phyloP scores from a whole-genome alignment of 64 coral and sea anemone genomes.

The Dendronephthya gigantea region DNA sequence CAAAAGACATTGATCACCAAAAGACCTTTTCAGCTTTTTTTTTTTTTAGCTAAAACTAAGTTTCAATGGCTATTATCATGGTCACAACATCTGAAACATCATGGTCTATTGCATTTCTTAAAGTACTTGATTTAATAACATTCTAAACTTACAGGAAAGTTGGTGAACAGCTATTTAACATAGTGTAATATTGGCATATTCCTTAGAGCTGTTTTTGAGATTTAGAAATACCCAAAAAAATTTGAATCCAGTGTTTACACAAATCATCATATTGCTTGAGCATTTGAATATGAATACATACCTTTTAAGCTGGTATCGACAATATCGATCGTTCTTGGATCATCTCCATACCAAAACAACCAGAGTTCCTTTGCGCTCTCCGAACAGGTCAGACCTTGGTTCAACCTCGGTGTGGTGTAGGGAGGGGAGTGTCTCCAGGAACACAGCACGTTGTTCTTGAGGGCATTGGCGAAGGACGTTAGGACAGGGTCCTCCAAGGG shows the following conservation, averaged over 20 bases:
- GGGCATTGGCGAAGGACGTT: constrained; percentile 65
- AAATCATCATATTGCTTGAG: not conserved
- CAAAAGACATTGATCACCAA: too few species aligned
- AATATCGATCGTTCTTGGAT: constrained; percentile 72
- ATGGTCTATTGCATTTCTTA: too few species aligned
- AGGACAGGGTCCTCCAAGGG: constrained; percentile 72
- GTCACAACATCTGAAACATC: too few species aligned
- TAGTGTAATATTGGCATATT: too few species aligned
- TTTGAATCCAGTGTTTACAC: not conserved
- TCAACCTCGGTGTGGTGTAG: constrained; percentile 35
- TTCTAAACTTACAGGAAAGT: too few species aligned
- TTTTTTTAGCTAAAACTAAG: too few species aligned
- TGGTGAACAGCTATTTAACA: too few species aligned
- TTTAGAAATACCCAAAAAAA: not conserved
- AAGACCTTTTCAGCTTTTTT: too few species aligned
- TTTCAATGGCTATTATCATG: too few species aligned
- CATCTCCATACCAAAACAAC: constrained; percentile 99
- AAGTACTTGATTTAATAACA: too few species aligned
- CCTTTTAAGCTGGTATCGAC: constrained; percentile 76
- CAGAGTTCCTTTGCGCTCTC: constrained; percentile 72
- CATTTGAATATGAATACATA: not conserved
- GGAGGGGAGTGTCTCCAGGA: constrained; percentile 63
- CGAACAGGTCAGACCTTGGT: constrained; percentile 23
- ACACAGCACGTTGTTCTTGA: constrained; percentile 83
- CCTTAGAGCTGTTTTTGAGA: too few species aligned